Evolutionary conservation across 2,113 vertebrate genomes (phyloP).

Genomic region (rat (Rattus norvegicus)): GRCr8 NC_086028.1:67954501-67955000

Average conservation of each 20-base stretch:
- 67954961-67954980: neutral
- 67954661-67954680: neutral
- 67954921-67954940: neutral
- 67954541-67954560: constrained; percentile 5
- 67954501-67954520: neutral
- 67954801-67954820: neutral
- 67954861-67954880: neutral
- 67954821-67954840: neutral
- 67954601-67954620: neutral
- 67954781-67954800: neutral
- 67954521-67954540: no score
- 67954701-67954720: neutral
- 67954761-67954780: neutral
- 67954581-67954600: neutral
- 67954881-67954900: neutral
- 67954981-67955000: neutral
- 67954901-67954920: neutral
- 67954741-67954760: neutral
- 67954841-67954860: neutral
- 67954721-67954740: neutral
- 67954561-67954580: neutral
- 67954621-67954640: neutral
- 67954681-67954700: neutral
- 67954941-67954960: neutral
- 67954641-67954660: neutral